A percentile compares a stretch with the other conserved stretches of the same genome.
Evolutionary conservation across 1,140 invertebrate species (phyloP).

Genomic region (Drosophila truncata): DNA sequence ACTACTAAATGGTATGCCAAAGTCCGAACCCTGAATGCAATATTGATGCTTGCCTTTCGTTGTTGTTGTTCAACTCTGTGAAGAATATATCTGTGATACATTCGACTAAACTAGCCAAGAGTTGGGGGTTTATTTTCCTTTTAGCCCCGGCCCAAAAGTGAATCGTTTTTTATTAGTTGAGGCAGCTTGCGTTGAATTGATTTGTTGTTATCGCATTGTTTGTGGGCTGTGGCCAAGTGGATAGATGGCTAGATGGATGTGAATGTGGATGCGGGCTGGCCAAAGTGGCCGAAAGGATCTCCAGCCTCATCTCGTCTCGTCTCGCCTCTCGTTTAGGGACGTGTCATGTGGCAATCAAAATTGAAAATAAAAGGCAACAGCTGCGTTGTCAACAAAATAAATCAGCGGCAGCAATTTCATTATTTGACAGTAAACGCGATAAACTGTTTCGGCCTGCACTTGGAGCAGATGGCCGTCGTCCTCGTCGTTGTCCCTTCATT

Average conservation of each 20-base stretch:
- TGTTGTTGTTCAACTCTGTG: constrained; percentile 15
- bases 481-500: constrained; percentile 7
- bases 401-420: constrained; percentile 81
- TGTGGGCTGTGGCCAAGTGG: constrained; percentile 66
- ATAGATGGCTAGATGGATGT: constrained; percentile 32
- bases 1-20: not conserved
- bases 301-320: constrained; percentile 2
- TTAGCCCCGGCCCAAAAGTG: constrained; percentile 36
- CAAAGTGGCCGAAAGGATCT: constrained; percentile 39
- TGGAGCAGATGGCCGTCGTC: constrained; percentile 24
- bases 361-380: constrained; percentile 84
- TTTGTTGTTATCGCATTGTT: constrained; percentile 83
- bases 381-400: constrained; percentile 82
- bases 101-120: constrained; percentile 47
- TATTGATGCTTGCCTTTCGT: constrained; percentile 6
- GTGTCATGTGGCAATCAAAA: constrained; percentile 72
- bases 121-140: constrained; percentile 11
- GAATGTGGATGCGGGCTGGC: constrained; percentile 13
- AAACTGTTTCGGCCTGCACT: constrained; percentile 65
- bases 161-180: constrained; percentile 81
- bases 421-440: constrained; percentile 84
- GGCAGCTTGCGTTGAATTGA: constrained; percentile 82
- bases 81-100: constrained; percentile 32
- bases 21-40: not conserved
- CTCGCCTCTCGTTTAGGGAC: constrained; percentile 35